Evolutionary conservation across 2,113 vertebrate genomes (phyloP), one percentile per base, ranked within the genome.

Genomic region (Poicephalus meyeri): DNA sequence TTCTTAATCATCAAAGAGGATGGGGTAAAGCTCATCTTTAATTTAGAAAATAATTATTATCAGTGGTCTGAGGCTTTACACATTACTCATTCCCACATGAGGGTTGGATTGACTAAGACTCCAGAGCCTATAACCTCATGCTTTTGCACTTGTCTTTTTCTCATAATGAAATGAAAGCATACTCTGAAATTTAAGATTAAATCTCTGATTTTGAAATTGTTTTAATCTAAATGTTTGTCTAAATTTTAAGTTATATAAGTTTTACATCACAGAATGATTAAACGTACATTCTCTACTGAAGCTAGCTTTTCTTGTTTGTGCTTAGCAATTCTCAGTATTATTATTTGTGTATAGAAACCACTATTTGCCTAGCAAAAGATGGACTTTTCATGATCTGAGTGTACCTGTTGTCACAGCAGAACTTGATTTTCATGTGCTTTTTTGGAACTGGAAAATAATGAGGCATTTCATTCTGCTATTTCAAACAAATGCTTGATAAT

Each of bases 11-110:
- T 94, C 93, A 96, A 76, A 92, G 90, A 71, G 52, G 90, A 76
- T 65, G 58, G 56, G 60, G 60, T 94, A 74, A 84, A 92, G 77
- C 92, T 91, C 73, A 86, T 94, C 65, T 92, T 91, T 94, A 93
- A 96, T 95, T 93, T 95, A 89, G 70, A 53, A 77, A 76, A 92
- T 95, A 93, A 81, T 92, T 96, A 95, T 63, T 88, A 91, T 89
- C 91, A 96, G 84, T 89, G 91, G 83, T 96, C 91, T 95, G 92
- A 92, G 90, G 92, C 80, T 85, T 94, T 72, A 71, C 19, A 46
- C 58, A 53, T 95, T 89, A 92, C 73, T 96, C 92, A 95, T 91
- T 91, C 31, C 70, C 77, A 82, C 49, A 87, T 0, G 5, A 70
- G 29, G 41, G 6, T 2, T 92, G 37, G 73, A 76, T 35, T 91